These are phyloP conservation scores for Oncorhynchus masou DNA, from an alignment of 2,113 vertebrate genomes.

Conservation along the genomic window DNA sequence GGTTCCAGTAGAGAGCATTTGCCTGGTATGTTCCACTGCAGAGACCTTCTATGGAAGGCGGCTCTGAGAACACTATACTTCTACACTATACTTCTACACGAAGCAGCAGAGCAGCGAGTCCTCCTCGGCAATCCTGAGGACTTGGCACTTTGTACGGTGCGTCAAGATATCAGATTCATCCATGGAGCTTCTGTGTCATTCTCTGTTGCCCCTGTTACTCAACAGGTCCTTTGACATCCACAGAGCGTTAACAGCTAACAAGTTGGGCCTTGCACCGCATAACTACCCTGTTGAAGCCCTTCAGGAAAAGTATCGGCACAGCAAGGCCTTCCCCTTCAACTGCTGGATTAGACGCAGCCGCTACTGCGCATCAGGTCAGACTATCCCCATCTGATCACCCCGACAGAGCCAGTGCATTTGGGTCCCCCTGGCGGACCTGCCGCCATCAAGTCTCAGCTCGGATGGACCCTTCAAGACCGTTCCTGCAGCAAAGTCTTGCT, in stretches of 20 bases:
- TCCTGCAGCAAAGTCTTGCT: background rate
- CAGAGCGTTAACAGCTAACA: background rate
- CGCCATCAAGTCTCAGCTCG: no score
- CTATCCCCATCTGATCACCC: slow-evolving; percentile 3
- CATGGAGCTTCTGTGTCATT: background rate
- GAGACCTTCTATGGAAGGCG: background rate
- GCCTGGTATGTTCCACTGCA: background rate
- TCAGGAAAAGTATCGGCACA: slow-evolving; percentile 1
- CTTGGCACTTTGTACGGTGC: background rate
- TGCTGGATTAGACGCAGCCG: background rate
- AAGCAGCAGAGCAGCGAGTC: background rate
- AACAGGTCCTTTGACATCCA: background rate
- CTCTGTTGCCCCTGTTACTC: background rate
- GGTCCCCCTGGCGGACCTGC: no score
- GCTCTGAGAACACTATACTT: background rate
- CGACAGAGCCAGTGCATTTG: no score
- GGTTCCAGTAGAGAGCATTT: background rate
- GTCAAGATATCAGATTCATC: background rate
- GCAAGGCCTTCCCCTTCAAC: background rate
- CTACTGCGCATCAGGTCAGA: slow-evolving; percentile 13
- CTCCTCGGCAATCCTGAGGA: background rate
- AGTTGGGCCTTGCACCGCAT: slow-evolving; percentile 1
- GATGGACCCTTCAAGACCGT: no score
- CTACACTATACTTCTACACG: no score
- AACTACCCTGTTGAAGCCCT: background rate